Percentiles rank a stretch among this genome's conserved stretches.
phyloP scores from a whole-genome alignment of 2,797 vertebrate species.

The Galaxias olidus region DNA sequence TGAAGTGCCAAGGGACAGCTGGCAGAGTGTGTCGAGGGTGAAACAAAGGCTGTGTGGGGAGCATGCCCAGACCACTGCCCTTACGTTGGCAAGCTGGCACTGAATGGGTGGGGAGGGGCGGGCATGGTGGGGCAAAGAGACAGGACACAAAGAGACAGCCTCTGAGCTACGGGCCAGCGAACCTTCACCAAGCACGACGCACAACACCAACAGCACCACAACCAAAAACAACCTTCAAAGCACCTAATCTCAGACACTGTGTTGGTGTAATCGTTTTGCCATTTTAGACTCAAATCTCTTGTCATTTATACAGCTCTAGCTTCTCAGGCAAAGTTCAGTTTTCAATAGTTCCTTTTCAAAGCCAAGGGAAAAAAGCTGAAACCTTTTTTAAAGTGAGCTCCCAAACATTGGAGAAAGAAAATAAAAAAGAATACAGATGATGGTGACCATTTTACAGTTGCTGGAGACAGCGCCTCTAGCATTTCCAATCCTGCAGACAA shows the following conservation, averaged over 20 bases:
- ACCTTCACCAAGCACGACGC: conserved; percentile 10
- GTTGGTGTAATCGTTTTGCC: no score
- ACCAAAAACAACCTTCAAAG: conserved; percentile 3
- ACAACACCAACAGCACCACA: conserved; percentile 15
- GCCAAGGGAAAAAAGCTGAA: no score
- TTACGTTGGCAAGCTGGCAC: conserved; percentile 60
- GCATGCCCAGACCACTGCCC: conserved; percentile 44
- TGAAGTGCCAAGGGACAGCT: conserved; percentile 28
- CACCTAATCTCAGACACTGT: conserved; percentile 20
- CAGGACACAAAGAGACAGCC: conserved; percentile 32
- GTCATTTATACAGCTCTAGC: no score
- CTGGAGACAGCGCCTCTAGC: conserved; percentile 8
- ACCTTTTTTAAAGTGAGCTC: no score
- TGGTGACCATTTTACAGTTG: neutral
- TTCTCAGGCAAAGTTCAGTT: no score
- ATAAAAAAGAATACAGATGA: neutral
- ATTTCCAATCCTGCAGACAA: conserved; percentile 31
- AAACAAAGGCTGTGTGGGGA: conserved; percentile 47
- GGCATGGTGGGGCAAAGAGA: conserved; percentile 28
- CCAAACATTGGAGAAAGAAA: neutral
- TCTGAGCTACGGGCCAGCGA: conserved; percentile 1
- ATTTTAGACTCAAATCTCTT: no score
- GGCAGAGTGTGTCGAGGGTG: conserved; percentile 34
- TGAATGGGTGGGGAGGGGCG: conserved; percentile 35
- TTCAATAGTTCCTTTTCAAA: no score